phyloP scores from a whole-genome alignment of 2,888 invertebrate species.

The Plebejus anna region DNA sequence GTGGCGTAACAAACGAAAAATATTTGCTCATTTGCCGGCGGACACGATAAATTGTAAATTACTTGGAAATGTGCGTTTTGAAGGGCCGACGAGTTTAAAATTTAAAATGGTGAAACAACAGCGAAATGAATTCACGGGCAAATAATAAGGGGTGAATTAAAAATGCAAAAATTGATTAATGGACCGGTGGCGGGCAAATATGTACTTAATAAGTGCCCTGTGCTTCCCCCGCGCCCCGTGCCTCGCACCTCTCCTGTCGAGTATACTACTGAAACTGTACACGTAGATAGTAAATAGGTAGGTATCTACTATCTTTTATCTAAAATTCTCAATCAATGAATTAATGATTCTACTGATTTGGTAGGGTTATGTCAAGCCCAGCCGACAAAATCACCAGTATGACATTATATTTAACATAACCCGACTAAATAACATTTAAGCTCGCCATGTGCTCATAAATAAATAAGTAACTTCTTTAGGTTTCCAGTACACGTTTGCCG shows the following conservation, averaged over 20 bases:
- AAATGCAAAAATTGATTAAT: constrained; percentile 80
- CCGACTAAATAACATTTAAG: no score
- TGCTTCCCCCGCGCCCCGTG: constrained; percentile 32
- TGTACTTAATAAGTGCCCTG: constrained; percentile 58
- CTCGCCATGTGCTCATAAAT: no score
- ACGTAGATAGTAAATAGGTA: not conserved
- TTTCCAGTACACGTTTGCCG: no score
- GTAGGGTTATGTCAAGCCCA: no score
- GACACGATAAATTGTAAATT: constrained; percentile 77
- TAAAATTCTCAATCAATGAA: no score
- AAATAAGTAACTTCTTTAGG: no score
- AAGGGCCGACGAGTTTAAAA: constrained; percentile 57
- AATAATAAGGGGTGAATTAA: constrained; percentile 77
- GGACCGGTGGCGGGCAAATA: constrained; percentile 66
- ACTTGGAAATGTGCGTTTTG: constrained; percentile 72
- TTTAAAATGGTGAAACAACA: constrained; percentile 69
- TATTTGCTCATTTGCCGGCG: constrained; percentile 74
- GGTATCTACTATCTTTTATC: not conserved
- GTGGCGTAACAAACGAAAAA: constrained; percentile 70
- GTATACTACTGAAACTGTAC: not conserved
- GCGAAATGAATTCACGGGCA: constrained; percentile 68
- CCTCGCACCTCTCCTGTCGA: not conserved
- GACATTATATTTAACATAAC: no score
- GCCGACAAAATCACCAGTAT: no score
- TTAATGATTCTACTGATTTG: no score